Evolutionary conservation across 2,888 invertebrate species (phyloP).

Genomic region (Prostheceraeus crozeri): DNA sequence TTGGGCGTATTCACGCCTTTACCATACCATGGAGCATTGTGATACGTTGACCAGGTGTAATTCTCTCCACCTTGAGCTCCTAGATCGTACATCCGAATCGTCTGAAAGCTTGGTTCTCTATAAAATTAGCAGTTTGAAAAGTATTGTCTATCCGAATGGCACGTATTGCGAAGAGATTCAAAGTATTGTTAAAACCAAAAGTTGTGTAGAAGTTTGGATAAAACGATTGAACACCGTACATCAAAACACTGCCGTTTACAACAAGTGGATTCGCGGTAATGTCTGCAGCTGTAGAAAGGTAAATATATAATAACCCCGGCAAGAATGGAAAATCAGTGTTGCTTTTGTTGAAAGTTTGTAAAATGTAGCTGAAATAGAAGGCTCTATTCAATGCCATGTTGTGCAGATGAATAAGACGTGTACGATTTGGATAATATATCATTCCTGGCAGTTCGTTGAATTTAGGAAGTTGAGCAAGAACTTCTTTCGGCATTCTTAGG

Average conservation of each 20-base stretch:
- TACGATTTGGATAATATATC: constrained; percentile 73
- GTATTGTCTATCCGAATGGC: constrained; percentile 64
- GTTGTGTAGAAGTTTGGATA: constrained; percentile 87
- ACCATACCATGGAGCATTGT: too few species aligned
- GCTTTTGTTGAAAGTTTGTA: constrained; percentile 45
- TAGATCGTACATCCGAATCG: too few species aligned
- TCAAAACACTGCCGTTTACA: constrained; percentile 74
- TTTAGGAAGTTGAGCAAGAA: neutral
- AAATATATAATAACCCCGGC: constrained; percentile 96
- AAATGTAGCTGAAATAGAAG: constrained; percentile 60
- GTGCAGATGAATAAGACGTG: constrained; percentile 80
- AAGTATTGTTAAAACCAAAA: constrained; percentile 81
- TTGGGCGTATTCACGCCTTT: too few species aligned
- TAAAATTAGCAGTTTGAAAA: too few species aligned
- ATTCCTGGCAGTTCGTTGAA: neutral
- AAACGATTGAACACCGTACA: constrained; percentile 84
- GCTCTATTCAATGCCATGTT: constrained; percentile 91
- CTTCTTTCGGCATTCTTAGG: neutral
- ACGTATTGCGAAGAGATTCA: constrained; percentile 84
- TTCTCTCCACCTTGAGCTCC: too few species aligned
- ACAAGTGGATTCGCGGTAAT: constrained; percentile 82
- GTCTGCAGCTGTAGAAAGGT: constrained; percentile 85
- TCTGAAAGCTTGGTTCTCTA: too few species aligned
- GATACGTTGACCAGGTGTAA: too few species aligned
- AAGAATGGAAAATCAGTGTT: constrained; percentile 63